Base-by-base conservation (phyloP, 2,113 vertebrate species). In the Zosterops japonicus region DNA sequence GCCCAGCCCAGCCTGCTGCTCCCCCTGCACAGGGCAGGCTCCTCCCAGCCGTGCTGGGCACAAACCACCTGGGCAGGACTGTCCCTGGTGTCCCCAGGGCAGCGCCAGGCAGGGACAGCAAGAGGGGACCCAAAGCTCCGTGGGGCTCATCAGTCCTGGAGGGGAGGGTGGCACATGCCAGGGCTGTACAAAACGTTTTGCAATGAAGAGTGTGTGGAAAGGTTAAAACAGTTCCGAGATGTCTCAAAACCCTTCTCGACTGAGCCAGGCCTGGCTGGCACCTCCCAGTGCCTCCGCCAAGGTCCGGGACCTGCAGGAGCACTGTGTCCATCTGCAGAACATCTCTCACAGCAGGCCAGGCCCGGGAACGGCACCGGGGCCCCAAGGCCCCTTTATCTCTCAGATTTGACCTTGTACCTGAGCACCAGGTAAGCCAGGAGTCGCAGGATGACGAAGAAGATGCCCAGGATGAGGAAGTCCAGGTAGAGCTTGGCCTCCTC, bases 401-500 rank as follows among this genome's bases (percentile, higher is more conserved):
- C 98, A 0, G 99, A 99, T 95, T 99, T 99, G 82, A 99, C 98
- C 96, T 99, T 99, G 97, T 99, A 99, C 83, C 99, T 99, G 92
- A 99, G 98, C 35, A 99, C 99, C 85, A 99, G 97, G 96, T 99
- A 99, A 14, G 99, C 99, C 95, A 99, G 97, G 53, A 99, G 98
- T 94, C 99, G 98, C 86, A 99, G 98, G 84, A 98, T 65, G 89
- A 99, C 1, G n/a, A 99, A 99, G 97, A 99, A 99, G 90, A 98
- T 98, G 31, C 99, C 99, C 92, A 99, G 97, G 89, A 99, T 98
- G 75, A 99, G 98, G 97, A 99, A 99, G 98, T 99, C 99, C 96
- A 99, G 96, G 33, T 99, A 99, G 78, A 99, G 99, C 97, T 99
- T 99, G 52, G 99, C 98, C 7, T 99, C 99, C 96, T 99, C 98